Base-by-base conservation (phyloP, 2,888 invertebrate species). In the Thecophora atra region DNA sequence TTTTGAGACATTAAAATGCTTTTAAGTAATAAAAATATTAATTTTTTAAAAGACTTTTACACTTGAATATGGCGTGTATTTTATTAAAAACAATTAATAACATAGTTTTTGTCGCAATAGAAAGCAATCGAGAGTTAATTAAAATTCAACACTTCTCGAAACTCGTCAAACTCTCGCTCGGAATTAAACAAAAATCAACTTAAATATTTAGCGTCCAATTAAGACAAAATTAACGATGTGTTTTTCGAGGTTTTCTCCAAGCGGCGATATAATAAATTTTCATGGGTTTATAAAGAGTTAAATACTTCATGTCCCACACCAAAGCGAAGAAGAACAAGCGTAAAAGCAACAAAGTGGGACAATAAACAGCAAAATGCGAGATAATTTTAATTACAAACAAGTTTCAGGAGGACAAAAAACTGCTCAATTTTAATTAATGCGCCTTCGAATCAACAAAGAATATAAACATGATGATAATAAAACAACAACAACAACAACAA, bases 331-430 rank as follows among this genome's bases (percentile, higher is more conserved):
- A 47, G 11, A 47, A 47, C 47, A 47, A 47, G 15, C 11, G 17
- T 11, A 47, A 47, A 5, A 47, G 17, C 15, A 11, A 5, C 15
- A 5, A 47, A 15, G 17, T 56, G 56, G 56, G 56, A 47, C 47
- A 47, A 47, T n/a, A 60, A 60, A n/a, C 5, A 30, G 60, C 7
- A 60, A 44, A 64, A 42, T 47, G 44, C 64, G 42, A 21, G 24
- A 64, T 47, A 64, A n/a, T 64, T 47, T 64, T 64, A 47, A 64
- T 64, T 64, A 64, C 44, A 64, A 47, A 64, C 64, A 19, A 37
- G 64, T 64, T 64, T 44, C 44, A 64, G 26, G n/a, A 19, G n/a
- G 42, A 17, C 26, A 58, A 28, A 26, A 58, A 58, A 26, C 17
- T 13, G 21, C 6, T 17, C 28, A 64, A 64, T 47, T 64, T 56